Base-by-base conservation (phyloP, 1,140 invertebrate genomes). In the Calephelis nemesis region DNA sequence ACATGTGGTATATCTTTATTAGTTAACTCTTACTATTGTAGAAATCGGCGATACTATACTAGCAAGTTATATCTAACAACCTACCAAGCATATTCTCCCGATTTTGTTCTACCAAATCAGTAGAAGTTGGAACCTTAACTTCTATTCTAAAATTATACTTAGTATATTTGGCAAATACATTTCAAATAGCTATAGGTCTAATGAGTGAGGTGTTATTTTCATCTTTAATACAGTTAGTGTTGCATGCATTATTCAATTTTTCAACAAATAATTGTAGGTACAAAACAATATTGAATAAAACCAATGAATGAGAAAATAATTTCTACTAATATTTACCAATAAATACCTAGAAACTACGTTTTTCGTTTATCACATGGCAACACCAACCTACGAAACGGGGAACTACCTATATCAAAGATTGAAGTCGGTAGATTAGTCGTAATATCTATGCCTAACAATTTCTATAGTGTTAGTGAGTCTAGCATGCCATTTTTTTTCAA, bases 401-500 rank as follows among this genome's bases (percentile, higher is more conserved):
- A 75, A 71, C 86, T 88, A 88, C 82, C 81, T 73, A 72, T 69
- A 39, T 72, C 67, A 74, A 73, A 74, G 62, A 71, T 63, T 72
- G 79, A 69, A 82, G 78, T 79, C 73, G 73, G 64, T 74, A 71
- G 79, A 73, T 69, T 65, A 54, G 73, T 73, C 69, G 49, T 68
- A 67, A 70, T 77, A 78, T 81, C 74, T 81, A 81, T 81, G 73
- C 80, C 78, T 80, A 83, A 76, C 75, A 68, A 67, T 75, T 69
- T 79, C 75, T 85, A 81, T 68, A 66, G 75, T 82, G 84, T 87
- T 85, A 88, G 84, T 88, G 79, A 87, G 58, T 79, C 86, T 88
- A 88, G 86, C 86, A 88, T 88, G 86, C 86, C 79, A 77, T 75
- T 82, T 74, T 81, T 77, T 68, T 78, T 83, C 77, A 81, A 80